phyloP scores from a whole-genome alignment of 2,797 vertebrate genomes.

The Sciurus vulgaris region DNA sequence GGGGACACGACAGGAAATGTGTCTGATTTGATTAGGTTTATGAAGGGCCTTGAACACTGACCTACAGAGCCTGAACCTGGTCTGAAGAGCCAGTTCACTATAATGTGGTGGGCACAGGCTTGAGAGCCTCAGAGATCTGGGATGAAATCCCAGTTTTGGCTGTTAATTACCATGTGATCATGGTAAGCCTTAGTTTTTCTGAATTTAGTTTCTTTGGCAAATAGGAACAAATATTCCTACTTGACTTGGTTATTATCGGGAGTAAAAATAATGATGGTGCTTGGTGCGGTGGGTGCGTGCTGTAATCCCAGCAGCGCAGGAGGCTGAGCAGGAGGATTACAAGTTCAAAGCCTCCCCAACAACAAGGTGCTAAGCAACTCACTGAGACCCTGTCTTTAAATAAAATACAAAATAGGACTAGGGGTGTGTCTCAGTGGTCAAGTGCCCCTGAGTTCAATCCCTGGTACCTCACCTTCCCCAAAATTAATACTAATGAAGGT shows the following conservation, averaged over 20 bases:
- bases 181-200: conserved; percentile 13
- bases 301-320: too few relatives aligned
- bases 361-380: too few relatives aligned
- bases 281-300: too few relatives aligned
- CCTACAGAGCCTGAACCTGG: background rate
- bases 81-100: background rate
- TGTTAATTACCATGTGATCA: background rate
- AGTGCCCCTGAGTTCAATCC: too few relatives aligned
- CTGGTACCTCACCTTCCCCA: too few relatives aligned
- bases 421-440: too few relatives aligned
- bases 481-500: background rate
- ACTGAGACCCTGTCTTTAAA: too few relatives aligned
- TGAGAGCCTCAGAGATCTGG: too few relatives aligned
- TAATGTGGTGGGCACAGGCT: background rate
- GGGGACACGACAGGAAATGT: background rate
- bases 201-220: conserved; percentile 18
- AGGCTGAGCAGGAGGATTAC: too few relatives aligned
- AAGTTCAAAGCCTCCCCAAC: too few relatives aligned
- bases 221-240: background rate
- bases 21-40: background rate
- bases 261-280: background rate
- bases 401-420: too few relatives aligned
- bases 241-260: background rate
- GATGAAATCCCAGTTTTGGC: too few relatives aligned
- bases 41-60: background rate